phyloP scores from a whole-genome alignment of 2,797 vertebrate species.

The Avahi laniger region DNA sequence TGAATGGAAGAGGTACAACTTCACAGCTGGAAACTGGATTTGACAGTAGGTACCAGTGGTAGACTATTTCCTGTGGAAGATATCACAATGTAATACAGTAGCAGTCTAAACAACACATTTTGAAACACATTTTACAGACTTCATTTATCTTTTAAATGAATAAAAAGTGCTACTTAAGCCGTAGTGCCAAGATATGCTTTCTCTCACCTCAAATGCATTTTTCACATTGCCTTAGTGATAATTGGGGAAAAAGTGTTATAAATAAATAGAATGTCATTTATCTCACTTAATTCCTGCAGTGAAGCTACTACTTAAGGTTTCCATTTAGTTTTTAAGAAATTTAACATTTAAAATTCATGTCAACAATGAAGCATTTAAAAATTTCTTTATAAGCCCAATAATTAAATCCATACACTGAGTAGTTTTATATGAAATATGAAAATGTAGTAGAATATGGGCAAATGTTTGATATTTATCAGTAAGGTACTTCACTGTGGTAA shows the following conservation, averaged over 20 bases:
- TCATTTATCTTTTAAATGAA: constrained; percentile 87
- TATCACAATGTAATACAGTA: constrained; percentile 77
- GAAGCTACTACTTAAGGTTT: constrained; percentile 74
- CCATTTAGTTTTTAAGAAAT: constrained; percentile 58
- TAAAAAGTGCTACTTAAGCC: constrained; percentile 86
- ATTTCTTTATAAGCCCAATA: constrained; percentile 1
- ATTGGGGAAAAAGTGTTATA: constrained; percentile 77
- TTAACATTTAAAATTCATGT: constrained; percentile 41
- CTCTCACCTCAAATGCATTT: constrained; percentile 82
- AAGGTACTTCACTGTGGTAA: not conserved
- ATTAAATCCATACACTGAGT: not conserved
- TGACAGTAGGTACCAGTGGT: constrained; percentile 79
- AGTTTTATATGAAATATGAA: constrained; percentile 25
- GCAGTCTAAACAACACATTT: constrained; percentile 77
- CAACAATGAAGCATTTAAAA: constrained; percentile 39
- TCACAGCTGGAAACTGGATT: constrained; percentile 81
- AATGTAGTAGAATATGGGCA: not conserved
- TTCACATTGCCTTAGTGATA: constrained; percentile 78
- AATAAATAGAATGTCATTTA: constrained; percentile 77
- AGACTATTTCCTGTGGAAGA: constrained; percentile 78
- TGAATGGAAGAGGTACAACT: constrained; percentile 53
- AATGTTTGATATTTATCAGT: not conserved
- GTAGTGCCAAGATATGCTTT: constrained; percentile 78
- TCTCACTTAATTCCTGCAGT: constrained; percentile 75
- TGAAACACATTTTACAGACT: constrained; percentile 78